phyloP scores from a whole-genome alignment of 2,113 vertebrate species.

The Triplophysa rosa region DNA sequence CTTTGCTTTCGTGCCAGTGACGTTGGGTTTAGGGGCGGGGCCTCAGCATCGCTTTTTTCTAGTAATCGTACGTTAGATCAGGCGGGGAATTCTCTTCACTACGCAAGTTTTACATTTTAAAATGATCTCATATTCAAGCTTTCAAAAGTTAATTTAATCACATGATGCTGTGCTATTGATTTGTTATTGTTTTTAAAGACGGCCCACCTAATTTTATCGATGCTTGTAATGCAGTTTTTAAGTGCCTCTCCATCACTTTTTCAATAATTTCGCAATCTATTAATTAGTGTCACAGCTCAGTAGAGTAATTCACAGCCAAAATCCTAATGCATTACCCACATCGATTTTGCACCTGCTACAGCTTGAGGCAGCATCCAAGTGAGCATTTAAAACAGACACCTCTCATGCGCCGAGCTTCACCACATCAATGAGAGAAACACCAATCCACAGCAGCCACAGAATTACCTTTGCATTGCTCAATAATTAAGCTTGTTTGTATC shows the following conservation, averaged over 20 bases:
- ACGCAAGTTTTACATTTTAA: no score
- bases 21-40: no score
- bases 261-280: background rate
- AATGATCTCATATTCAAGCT: no score
- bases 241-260: background rate
- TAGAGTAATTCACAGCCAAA: background rate
- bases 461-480: constrained; percentile 20
- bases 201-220: background rate
- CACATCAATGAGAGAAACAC: constrained; percentile 6
- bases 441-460: background rate
- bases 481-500: constrained; percentile 42
- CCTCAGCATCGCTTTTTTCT: no score
- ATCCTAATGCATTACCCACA: background rate
- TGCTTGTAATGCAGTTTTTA: background rate
- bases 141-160: no score
- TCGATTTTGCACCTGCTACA: background rate
- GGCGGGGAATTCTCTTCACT: no score
- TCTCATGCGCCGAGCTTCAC: background rate
- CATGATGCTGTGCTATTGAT: no score
- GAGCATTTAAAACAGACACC: background rate
- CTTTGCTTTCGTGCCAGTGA: no score
- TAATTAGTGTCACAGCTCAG: background rate
- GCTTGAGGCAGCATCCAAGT: background rate
- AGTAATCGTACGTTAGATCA: no score
- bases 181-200: background rate